Evolutionary conservation across 2,113 vertebrate genomes (phyloP), one percentile per base, ranked within the genome.

Genomic region (Morone saxatilis): DNA sequence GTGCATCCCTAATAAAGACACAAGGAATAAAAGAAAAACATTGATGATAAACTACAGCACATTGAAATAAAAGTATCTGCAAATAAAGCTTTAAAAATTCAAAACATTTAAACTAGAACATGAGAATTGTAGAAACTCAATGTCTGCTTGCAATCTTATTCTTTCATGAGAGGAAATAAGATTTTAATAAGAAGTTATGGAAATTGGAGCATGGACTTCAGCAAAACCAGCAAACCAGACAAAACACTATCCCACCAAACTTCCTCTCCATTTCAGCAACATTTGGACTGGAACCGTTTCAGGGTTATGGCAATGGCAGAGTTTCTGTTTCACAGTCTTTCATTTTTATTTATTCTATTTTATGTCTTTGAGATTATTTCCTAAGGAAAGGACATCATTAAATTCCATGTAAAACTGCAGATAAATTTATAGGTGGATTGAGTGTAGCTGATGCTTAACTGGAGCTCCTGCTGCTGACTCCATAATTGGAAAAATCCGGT

Each of bases 121-220:
- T 50, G 47, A 73, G 63, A 25, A 41, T 17, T 16, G 20, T 36
- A 38, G 19, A 48, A 45, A 77, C 48, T 11, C 22, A 14, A 78
- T 60, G 74, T 54, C 84, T 84, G 50, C 54, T 62, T 68, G 66
- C 57, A 71, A 71, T 77, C 13, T 12, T 40, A 12, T 62, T 74
- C 11, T 57, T 82, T 75, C 40, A 78, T 17, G 41, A 67, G 48
- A 72, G 67, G 75, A 78, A 63, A 74, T 69, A 40, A 67, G 51
- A 70, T 4, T 19, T 65, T 47, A 57, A 74, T 69, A 40, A 67
- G 51, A 70, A 3, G n/a, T 65, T 47, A 57, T 80, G 10, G 69
- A 53, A 40, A 78, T 54, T 17, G 6, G 41, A 43, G 40, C 25
- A 53, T 47, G 38, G 12, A 22, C 59, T 66, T 47, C 38, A 54